Evolutionary conservation across 1,140 invertebrate genomes (phyloP).

Genomic region (Zaprionus camerounensis): DNA sequence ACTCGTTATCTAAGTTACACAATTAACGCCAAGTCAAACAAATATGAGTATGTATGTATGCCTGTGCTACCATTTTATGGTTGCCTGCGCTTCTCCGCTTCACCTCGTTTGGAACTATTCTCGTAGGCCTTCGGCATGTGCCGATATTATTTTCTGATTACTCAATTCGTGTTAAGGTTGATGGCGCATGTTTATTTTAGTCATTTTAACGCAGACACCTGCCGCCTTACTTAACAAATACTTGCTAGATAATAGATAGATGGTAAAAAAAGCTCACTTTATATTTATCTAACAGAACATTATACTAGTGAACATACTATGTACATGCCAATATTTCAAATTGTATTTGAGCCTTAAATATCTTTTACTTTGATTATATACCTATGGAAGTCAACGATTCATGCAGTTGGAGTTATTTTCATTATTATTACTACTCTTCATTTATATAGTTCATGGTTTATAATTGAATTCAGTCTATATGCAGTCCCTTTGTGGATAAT

Average conservation of each 20-base stretch:
- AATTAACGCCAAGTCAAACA: background rate
- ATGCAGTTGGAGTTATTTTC: background rate
- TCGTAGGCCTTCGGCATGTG: background rate
- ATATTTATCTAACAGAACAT: no score
- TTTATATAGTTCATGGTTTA: background rate
- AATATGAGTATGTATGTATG: background rate
- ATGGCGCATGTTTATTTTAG: slow-evolving; percentile 27
- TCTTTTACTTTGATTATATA: background rate
- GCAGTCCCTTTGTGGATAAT: background rate
- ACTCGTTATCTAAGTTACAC: background rate
- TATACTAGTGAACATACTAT: no score
- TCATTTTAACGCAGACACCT: slow-evolving; percentile 16
- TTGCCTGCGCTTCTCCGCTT: slow-evolving; percentile 16
- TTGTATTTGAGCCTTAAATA: no score
- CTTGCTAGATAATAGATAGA: slow-evolving; percentile 22
- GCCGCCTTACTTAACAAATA: background rate
- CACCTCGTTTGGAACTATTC: slow-evolving; percentile 3
- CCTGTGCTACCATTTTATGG: slow-evolving; percentile 19
- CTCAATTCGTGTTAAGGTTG: slow-evolving; percentile 43
- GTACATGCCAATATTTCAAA: no score
- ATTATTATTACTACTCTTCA: background rate
- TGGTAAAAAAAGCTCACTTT: background rate
- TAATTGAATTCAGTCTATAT: background rate
- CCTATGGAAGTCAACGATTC: background rate
- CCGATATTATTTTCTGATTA: slow-evolving; percentile 43